phyloP scores from a whole-genome alignment of 35 echinoderm and acorn worm species.

The Stichopus chloronotus region DNA sequence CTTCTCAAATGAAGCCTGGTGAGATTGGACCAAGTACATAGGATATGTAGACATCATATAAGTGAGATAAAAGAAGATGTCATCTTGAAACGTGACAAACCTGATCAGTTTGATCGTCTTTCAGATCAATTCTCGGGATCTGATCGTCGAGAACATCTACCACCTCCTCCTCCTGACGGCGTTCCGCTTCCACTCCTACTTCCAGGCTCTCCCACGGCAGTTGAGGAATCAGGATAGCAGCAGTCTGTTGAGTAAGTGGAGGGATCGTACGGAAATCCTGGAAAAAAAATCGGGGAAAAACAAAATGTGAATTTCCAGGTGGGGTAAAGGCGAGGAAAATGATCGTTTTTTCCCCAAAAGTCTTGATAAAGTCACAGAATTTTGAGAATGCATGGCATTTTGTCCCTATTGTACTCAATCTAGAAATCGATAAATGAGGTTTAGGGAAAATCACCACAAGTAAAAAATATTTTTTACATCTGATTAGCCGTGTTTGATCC shows the following conservation, averaged over 20 bases:
- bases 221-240: neutral
- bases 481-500: too few relatives aligned
- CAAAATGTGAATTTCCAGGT: neutral
- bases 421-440: too few relatives aligned
- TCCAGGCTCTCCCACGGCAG: constrained; percentile 17
- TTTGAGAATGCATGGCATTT: neutral
- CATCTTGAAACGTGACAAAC: too few relatives aligned
- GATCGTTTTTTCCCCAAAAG: neutral
- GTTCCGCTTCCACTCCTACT: constrained; percentile 48
- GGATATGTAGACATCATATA: too few relatives aligned
- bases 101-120: too few relatives aligned
- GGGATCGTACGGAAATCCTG: neutral
- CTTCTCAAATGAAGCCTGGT: too few relatives aligned
- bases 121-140: constrained; percentile 20
- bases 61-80: too few relatives aligned
- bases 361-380: neutral
- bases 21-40: too few relatives aligned
- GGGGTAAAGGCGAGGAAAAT: neutral
- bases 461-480: too few relatives aligned
- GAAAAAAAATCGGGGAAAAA: neutral
- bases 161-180: constrained; percentile 37
- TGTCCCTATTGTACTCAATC: too few relatives aligned
- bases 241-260: neutral
- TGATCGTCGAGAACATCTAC: constrained; percentile 38
- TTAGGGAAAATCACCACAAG: too few relatives aligned